These are phyloP conservation scores for Neria commutata DNA, from an alignment of 2,888 invertebrate species.

Conservation along the genomic window DNA sequence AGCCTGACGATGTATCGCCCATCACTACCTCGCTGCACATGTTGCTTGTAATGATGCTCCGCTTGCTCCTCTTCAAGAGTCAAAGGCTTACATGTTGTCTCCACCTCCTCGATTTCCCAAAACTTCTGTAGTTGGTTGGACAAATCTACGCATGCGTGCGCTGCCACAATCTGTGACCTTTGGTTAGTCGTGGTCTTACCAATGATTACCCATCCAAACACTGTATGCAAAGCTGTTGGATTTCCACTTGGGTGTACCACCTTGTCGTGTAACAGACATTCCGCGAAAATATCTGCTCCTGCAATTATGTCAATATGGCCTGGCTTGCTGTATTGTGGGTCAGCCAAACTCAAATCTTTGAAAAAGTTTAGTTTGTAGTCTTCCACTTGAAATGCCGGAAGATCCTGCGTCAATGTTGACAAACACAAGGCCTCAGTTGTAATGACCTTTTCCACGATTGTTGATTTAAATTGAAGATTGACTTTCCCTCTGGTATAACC, in stretches of 20 bases:
- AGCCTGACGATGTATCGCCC: conserved; percentile 23
- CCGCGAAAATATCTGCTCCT: conserved; percentile 8
- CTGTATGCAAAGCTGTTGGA: conserved; percentile 22
- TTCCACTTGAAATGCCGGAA: conserved; percentile 9
- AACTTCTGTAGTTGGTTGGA: conserved; percentile 22
- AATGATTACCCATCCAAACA: conserved; percentile 27
- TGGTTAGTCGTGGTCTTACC: conserved; percentile 10
- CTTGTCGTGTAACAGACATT: conserved; percentile 15
- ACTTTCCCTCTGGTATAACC: conserved; percentile 20
- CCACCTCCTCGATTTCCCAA: conserved; percentile 25
- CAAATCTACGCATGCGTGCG: conserved; percentile 2
- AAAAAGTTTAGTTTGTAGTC: conserved; percentile 9
- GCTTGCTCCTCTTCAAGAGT: conserved; percentile 24
- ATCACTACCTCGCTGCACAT: conserved; percentile 3
- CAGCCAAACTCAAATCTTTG: conserved; percentile 14
- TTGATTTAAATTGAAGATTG: conserved; percentile 5
- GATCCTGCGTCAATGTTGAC: conserved; percentile 16
- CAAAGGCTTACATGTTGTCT: background rate
- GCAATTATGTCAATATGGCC: conserved; percentile 10
- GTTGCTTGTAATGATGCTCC: conserved; percentile 17
- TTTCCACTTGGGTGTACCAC: conserved; percentile 21
- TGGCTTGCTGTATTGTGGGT: background rate
- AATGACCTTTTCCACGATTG: background rate
- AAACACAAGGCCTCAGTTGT: conserved; percentile 20
- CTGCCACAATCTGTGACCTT: background rate